Conservation (phyloP, 2,797 vertebrate genomes). For the Protosalanx chinensis region DNA sequence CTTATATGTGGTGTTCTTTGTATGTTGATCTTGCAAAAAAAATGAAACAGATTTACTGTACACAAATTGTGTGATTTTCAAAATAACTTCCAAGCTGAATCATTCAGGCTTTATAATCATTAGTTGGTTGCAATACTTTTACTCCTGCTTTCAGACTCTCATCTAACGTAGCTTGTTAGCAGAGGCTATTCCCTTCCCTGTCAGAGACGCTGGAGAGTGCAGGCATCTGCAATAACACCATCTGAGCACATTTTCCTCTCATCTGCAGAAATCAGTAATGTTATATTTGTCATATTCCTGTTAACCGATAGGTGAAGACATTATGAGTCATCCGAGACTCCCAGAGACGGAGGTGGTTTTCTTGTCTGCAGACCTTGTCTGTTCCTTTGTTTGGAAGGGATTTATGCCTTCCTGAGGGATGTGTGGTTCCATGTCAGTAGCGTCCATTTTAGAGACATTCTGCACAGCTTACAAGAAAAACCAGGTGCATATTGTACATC, state of each 20-base stretch:
- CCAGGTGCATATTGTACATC: not conserved
- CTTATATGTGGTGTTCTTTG: not conserved
- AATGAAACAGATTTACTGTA: not conserved
- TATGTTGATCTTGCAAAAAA: not conserved
- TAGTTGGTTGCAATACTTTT: not conserved
- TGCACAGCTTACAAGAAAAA: constrained; percentile 27
- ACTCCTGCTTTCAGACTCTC: no score
- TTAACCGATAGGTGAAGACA: constrained; percentile 31
- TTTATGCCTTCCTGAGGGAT: constrained; percentile 43
- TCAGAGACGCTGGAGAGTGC: not conserved
- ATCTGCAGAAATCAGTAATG: constrained; percentile 40
- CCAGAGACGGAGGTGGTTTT: constrained; percentile 45
- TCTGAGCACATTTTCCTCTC: constrained; percentile 31
- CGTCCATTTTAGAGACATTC: constrained; percentile 38
- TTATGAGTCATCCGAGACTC: constrained; percentile 50
- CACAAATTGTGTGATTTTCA: not conserved
- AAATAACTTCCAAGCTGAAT: not conserved
- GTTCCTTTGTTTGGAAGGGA: constrained; percentile 42
- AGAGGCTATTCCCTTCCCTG: not conserved
- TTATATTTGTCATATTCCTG: constrained; percentile 34
- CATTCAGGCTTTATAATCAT: not conserved
- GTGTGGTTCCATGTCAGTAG: constrained; percentile 30
- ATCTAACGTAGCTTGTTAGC: not conserved
- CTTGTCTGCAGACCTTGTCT: constrained; percentile 43
- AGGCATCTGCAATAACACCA: constrained; percentile 4